Evolutionary conservation across 2,888 invertebrate species (phyloP).

Genomic region (Thera obeliscata): DNA sequence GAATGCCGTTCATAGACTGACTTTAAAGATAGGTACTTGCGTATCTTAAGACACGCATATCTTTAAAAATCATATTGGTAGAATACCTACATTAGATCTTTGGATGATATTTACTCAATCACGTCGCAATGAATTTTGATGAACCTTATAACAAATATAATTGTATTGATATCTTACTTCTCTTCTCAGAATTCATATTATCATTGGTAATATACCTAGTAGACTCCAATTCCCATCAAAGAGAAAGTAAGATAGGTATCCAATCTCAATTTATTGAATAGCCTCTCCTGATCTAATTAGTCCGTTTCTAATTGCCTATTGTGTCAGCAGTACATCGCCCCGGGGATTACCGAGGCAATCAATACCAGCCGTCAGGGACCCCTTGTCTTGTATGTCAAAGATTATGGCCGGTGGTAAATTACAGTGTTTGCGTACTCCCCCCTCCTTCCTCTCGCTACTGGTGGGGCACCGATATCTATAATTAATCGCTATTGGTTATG

Average conservation of each 20-base stretch:
- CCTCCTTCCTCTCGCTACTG: slow-evolving; percentile 31
- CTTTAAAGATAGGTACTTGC: too few species aligned
- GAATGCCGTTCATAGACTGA: not conserved
- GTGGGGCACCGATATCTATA: slow-evolving; percentile 36
- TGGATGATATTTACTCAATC: too few species aligned
- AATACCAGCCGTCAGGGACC: slow-evolving; percentile 56
- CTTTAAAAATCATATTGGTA: not conserved
- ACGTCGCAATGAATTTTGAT: too few species aligned
- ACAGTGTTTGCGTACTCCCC: slow-evolving; percentile 54
- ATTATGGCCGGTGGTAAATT: slow-evolving; percentile 61
- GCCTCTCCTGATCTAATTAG: slow-evolving; percentile 45
- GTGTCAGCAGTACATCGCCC: slow-evolving; percentile 47
- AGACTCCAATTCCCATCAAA: slow-evolving; percentile 12
- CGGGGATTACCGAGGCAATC: slow-evolving; percentile 57
- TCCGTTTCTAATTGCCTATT: slow-evolving; percentile 54
- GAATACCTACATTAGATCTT: too few species aligned
- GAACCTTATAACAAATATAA: too few species aligned
- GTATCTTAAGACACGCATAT: not conserved
- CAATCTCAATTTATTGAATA: slow-evolving; percentile 39
- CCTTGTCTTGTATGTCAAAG: slow-evolving; percentile 61
- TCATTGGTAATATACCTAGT: not conserved
- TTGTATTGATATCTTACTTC: too few species aligned
- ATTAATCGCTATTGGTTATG: slow-evolving; percentile 40
- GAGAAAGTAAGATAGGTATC: slow-evolving; percentile 11
- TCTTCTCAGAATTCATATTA: too few species aligned